A percentile compares a stretch with the other conserved stretches of the same genome.
Conservation (phyloP, 1,140 invertebrate genomes). For the Coelopa frigida region DNA sequence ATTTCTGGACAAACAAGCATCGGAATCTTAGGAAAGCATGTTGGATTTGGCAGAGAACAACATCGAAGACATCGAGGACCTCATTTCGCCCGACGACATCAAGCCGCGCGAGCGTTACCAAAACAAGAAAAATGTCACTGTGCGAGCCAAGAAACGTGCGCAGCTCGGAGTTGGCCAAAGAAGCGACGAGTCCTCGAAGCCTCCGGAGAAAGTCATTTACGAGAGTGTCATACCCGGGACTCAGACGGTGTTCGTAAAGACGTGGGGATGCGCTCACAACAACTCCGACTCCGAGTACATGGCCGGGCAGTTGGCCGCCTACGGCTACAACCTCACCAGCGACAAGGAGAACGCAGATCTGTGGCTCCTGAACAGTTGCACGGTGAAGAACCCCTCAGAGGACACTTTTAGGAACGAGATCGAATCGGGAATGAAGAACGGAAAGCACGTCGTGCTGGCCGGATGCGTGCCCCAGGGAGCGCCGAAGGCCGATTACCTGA, state of each 20-base stretch:
- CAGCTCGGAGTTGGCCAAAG: slow-evolving; percentile 16
- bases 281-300: slow-evolving; percentile 96
- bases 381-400: slow-evolving; percentile 94
- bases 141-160: slow-evolving; percentile 52
- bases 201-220: slow-evolving; percentile 27
- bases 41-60: slow-evolving; percentile 8
- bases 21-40: slow-evolving; percentile 5
- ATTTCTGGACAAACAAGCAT: background rate
- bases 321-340: slow-evolving; percentile 81
- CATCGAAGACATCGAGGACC: slow-evolving; percentile 66
- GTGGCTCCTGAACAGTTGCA: slow-evolving; percentile 96
- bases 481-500: slow-evolving; percentile 63
- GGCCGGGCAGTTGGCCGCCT: slow-evolving; percentile 83
- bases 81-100: slow-evolving; percentile 69
- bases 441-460: slow-evolving; percentile 85
- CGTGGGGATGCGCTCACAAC: slow-evolving; percentile 97
- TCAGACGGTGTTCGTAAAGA: slow-evolving; percentile 87
- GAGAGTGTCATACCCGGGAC: slow-evolving; percentile 76
- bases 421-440: slow-evolving; percentile 61
- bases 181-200: slow-evolving; percentile 16
- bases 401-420: slow-evolving; percentile 96
- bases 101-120: slow-evolving; percentile 66
- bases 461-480: slow-evolving; percentile 94
- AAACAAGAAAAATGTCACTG: slow-evolving; percentile 58
- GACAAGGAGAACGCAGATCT: slow-evolving; percentile 78